A percentile compares a stretch with the other conserved stretches of the same genome.
Conservation (phyloP, 2,113 vertebrate species). For the Python bivittatus region DNA sequence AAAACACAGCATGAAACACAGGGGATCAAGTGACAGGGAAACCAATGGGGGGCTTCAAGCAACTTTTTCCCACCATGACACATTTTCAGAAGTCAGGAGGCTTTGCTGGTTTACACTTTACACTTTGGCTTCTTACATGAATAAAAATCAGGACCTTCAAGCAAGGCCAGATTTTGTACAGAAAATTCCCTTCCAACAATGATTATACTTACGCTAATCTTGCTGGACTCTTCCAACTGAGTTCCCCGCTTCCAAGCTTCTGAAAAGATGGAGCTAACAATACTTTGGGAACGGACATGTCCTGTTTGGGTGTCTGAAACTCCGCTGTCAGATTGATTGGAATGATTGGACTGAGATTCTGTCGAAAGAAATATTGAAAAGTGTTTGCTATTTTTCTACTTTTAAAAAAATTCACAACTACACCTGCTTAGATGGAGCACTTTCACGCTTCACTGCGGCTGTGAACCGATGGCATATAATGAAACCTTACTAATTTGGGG, state of each 20-base stretch:
- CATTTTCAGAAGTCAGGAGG: background rate
- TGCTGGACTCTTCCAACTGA: slow-evolving; percentile 92
- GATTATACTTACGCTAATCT: slow-evolving; percentile 73
- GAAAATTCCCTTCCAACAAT: background rate
- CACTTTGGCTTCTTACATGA: background rate
- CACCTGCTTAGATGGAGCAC: too few species aligned
- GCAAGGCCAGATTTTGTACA: background rate
- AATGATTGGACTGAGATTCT: slow-evolving; percentile 97
- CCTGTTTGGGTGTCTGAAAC: slow-evolving; percentile 90
- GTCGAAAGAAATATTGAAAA: slow-evolving; percentile 44
- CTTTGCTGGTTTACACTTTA: background rate
- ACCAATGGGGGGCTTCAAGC: background rate
- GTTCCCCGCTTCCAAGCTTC: slow-evolving; percentile 98
- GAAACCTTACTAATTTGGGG: too few species aligned
- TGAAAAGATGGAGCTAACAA: slow-evolving; percentile 97
- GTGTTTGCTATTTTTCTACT: background rate
- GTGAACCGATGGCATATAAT: background rate
- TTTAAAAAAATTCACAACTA: background rate
- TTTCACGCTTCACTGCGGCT: background rate
- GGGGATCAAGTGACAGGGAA: slow-evolving; percentile 29
- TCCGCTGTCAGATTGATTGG: slow-evolving; percentile 93
- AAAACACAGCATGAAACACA: slow-evolving; percentile 56
- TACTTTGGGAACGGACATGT: slow-evolving; percentile 92
- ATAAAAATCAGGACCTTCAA: background rate
- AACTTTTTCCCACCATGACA: background rate